Base-by-base conservation (phyloP, 2,113 vertebrate genomes). In the Caloenas nicobarica region DNA sequence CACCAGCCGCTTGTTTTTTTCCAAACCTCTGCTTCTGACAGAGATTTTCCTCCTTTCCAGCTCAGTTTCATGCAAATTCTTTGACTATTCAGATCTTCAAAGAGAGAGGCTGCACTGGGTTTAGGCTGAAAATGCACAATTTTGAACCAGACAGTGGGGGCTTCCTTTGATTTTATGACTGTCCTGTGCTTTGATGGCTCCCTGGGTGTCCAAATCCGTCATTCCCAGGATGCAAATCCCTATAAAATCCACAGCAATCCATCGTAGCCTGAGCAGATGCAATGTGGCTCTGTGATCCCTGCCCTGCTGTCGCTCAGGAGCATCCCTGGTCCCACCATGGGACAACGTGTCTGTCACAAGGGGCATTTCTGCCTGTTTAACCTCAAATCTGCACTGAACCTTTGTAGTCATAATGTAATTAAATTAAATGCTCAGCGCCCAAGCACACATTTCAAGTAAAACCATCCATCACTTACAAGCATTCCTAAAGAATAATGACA, bases 401-500 rank as follows among this genome's bases (percentile, higher is more conserved):
- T 79, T 66, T 48, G 66, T 0, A 53, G 50, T 6, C 9, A 10
- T 58, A 25, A 31, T 36, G 60, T 68, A 85, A 71, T 58, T 44
- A 53, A 64, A 72, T 74, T 89, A 46, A 46, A 19, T 46, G 76
- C 77, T 84, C 83, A 87, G 72, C 31, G 15, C 24, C 31, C 65
- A 71, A 87, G n/a, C 8, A 68, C 53, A 76, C 15, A 66, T 65
- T 93, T 92, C 83, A 91, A 77, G 77, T 91, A 89, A 93, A 92
- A 68, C 46, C 5, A 3, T 68, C 33, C 69, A 66, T 46, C 2
- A 0, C 28, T 84, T 93, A 81, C 0, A 0, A 93, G 53, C 62
- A 81, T 71, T 92, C 71, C 57, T 76, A 44, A 79, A 89, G 91
- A 89, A 72, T 65, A 79, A 65, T 74, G 81, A 64, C 69, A 93